Evolutionary conservation across 2,797 vertebrate genomes (phyloP).

Genomic region (Gymnothorax reevesii): DNA sequence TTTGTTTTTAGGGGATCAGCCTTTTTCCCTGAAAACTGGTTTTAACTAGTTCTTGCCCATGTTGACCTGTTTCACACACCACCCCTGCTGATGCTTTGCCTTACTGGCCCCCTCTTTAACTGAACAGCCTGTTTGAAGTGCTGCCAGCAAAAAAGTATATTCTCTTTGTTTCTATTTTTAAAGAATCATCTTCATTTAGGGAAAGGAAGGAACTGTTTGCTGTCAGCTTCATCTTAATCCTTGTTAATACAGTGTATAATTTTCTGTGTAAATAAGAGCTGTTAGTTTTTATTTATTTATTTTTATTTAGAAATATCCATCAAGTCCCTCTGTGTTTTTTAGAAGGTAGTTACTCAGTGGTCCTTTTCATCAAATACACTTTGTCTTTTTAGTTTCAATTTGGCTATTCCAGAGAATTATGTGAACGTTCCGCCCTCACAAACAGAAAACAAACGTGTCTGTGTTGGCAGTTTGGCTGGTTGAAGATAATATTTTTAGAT

Average conservation of each 20-base stretch:
- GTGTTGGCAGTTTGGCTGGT: slow-evolving; percentile 34
- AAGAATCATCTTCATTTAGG: not conserved
- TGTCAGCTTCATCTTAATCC: slow-evolving; percentile 20
- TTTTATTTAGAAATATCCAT: not conserved
- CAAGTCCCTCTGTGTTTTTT: slow-evolving; percentile 30
- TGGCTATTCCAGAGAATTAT: slow-evolving; percentile 35
- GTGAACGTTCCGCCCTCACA: slow-evolving; percentile 27
- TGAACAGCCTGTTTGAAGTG: not conserved
- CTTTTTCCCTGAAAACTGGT: not conserved
- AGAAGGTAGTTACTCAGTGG: slow-evolving; percentile 33
- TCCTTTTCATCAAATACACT: slow-evolving; percentile 27
- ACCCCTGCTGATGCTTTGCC: not conserved
- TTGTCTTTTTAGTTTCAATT: slow-evolving; percentile 17
- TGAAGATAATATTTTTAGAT: slow-evolving; percentile 45
- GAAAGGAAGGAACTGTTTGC: not conserved
- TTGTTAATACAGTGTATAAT: slow-evolving; percentile 39
- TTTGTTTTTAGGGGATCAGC: not conserved
- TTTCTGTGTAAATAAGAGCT: slow-evolving; percentile 40
- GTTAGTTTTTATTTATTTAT: not conserved
- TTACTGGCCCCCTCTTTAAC: not conserved
- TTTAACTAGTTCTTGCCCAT: too few species aligned
- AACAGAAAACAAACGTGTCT: slow-evolving; percentile 37
- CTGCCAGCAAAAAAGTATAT: not conserved
- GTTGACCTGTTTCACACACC: too few species aligned
- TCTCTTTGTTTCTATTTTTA: not conserved